Evolutionary conservation across 2,888 invertebrate genomes (phyloP), one percentile per base, ranked within the genome.

Genomic region (Stegophylla sp.): DNA sequence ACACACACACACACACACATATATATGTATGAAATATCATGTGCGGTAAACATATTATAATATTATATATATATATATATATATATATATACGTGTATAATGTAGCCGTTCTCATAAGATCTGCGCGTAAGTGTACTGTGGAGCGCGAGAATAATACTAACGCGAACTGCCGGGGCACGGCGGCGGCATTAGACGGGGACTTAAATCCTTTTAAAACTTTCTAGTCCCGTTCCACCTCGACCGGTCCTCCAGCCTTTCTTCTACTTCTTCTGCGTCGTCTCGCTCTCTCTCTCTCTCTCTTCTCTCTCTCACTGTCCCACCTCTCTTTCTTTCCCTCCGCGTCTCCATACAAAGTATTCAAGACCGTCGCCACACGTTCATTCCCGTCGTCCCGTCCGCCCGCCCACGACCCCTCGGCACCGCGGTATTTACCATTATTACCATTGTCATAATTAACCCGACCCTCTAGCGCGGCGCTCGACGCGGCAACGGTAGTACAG

Each of bases 191-290:
- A 41, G 48, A 53, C 12, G 41, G 20, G 20, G 66, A 82, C 82
- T 83, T 81, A 81, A 82, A 83, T 82, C 83, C 83, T 83, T 83
- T 83, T 83, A 83, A 82, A 79, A 83, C 82, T 77, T 63, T 81
- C 81, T 61, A 67, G 64, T 83, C 48, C 83, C 81, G 82, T 76
- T 82, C 76, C 28, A 82, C 82, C 67, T n/a, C 69, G 26, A 45
- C 34, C 59, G 20, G 23, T 61, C 64, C 63, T 75, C 23, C 43
- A 13, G 28, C 74, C 41, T 61, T 64, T 75, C 51, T 34, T 43
- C 75, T 12, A 12, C 73, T 74, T 69, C 75, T 77, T 41, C 43
- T 1, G 12, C 56, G 1, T 41, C 53, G 43, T 74, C 45, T 72
- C 41, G 26, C 76, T 41, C 20, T n/a, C 45, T 66, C 43, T 56